Evolutionary conservation across 2,797 vertebrate species (phyloP), one percentile per base, ranked within the genome.

Genomic region (Ctenopoma multispine): DNA sequence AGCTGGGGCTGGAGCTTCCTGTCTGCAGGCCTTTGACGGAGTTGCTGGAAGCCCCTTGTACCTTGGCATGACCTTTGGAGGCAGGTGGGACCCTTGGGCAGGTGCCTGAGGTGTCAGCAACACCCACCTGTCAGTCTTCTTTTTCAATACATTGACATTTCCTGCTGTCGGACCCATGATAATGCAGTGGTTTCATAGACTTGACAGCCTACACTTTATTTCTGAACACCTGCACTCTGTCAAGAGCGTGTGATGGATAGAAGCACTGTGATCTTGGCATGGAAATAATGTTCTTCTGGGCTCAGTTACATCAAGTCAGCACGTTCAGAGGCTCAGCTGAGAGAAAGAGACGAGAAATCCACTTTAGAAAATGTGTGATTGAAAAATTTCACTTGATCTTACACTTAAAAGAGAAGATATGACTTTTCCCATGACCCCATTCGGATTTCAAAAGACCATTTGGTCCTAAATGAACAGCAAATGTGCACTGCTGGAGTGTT

Each of bases 341-440:
- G 47, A 77, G 67, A 56, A 64, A 23, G 21, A 54, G 63, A 59
- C 50, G 21, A 72, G 46, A 64, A 69, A 44, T 4, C 24, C 5
- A 31, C 55, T 56, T 58, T 38, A 49, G 56, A 38, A 57, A 69
- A 62, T 1, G 17, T 6, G 29, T 24, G 0, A 44, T 14, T 18
- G 50, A 60, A 68, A 58, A 65, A 61, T 63, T 34, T 78, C 60
- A 62, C 72, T 79, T 83, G 73, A 85, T 80, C 69, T 80, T 34
- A 0, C 4, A n/a, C 66, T 75, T 76, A 57, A 81, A 78, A 76
- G 69, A 46, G 59, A 69, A 68, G 60, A 53, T 10, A 48, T 7
- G 70, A 71, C 82, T 75, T 84, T 79, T 87, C 78, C 81, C 77
- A 78, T 73, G 82, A 82, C 85, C 76, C 63, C 0, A 1, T 53